Evolutionary conservation across 2,113 vertebrate species (phyloP).

Genomic region (Physeter macrocephalus): DNA sequence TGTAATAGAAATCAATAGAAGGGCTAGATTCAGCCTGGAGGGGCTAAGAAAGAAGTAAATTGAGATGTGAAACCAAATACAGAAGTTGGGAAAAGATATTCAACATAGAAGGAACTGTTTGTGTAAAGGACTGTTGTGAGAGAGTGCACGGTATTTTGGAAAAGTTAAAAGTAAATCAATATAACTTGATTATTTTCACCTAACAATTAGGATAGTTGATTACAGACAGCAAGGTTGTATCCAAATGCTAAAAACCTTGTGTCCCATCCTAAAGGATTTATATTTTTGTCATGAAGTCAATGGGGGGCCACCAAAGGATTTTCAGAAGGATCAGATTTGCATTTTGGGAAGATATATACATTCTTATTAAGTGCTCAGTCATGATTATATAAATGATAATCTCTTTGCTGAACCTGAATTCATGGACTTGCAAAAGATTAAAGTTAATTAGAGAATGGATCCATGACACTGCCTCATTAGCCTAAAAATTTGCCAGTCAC

Average conservation of each 20-base stretch:
- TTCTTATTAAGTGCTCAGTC: neutral
- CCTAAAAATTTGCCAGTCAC: conserved; percentile 5
- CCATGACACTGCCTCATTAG: neutral
- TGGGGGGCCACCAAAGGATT: neutral
- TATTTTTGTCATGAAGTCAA: neutral
- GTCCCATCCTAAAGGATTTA: neutral
- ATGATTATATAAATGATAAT: conserved; percentile 9
- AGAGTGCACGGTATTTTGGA: neutral
- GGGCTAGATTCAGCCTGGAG: neutral
- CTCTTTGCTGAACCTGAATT: conserved; percentile 30
- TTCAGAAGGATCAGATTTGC: neutral
- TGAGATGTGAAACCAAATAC: neutral
- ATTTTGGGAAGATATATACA: neutral
- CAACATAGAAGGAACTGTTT: neutral
- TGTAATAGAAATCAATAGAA: neutral
- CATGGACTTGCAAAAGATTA: conserved; percentile 16
- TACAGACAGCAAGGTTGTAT: neutral
- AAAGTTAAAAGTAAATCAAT: neutral
- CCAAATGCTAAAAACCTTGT: neutral
- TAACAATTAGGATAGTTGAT: neutral
- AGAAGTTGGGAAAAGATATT: neutral
- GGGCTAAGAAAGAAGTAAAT: neutral
- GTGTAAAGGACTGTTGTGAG: neutral
- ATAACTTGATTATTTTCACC: neutral
- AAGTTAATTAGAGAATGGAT: conserved; percentile 17